Conservation (phyloP, 2,888 invertebrate genomes). For the Leucoma salicis region DNA sequence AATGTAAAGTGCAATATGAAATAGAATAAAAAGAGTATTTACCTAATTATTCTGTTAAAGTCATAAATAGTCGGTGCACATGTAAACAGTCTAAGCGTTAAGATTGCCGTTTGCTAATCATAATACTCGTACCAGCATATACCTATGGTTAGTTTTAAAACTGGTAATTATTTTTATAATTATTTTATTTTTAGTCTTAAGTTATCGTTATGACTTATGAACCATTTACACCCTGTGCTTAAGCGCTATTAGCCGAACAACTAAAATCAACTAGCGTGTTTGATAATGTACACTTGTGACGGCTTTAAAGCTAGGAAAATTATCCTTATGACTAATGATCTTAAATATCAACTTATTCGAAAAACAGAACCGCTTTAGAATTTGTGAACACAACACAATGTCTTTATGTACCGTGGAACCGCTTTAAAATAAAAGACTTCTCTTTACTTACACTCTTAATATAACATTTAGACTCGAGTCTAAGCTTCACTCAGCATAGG, state of each 20-base stretch:
- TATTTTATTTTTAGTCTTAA: slow-evolving; percentile 32
- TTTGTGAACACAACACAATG: no score
- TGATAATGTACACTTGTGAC: slow-evolving; percentile 19
- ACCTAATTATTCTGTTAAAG: slow-evolving; percentile 3
- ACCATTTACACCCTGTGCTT: slow-evolving; percentile 57
- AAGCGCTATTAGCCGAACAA: slow-evolving; percentile 50
- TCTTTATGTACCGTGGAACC: no score
- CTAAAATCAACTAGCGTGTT: slow-evolving; percentile 40
- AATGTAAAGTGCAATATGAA: slow-evolving; percentile 10
- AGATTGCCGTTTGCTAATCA: slow-evolving; percentile 28
- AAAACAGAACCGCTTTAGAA: no score
- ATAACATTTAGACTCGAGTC: no score
- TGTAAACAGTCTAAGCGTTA: slow-evolving; percentile 32
- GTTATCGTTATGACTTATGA: slow-evolving; percentile 40
- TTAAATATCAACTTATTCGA: no score
- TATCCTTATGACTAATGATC: no score
- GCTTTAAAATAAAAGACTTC: no score
- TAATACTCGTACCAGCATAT: slow-evolving; percentile 23
- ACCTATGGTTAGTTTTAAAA: slow-evolving; percentile 30
- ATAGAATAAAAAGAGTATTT: slow-evolving; percentile 12
- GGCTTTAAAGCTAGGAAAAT: no score
- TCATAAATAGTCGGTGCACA: slow-evolving; percentile 22
- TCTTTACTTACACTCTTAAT: no score
- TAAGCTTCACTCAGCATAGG: no score
- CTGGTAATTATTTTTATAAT: slow-evolving; percentile 30